These are phyloP conservation scores for Flabesymbios commensalis DNA, from an alignment of 2,888 invertebrate species.

Conservation along the genomic window DNA sequence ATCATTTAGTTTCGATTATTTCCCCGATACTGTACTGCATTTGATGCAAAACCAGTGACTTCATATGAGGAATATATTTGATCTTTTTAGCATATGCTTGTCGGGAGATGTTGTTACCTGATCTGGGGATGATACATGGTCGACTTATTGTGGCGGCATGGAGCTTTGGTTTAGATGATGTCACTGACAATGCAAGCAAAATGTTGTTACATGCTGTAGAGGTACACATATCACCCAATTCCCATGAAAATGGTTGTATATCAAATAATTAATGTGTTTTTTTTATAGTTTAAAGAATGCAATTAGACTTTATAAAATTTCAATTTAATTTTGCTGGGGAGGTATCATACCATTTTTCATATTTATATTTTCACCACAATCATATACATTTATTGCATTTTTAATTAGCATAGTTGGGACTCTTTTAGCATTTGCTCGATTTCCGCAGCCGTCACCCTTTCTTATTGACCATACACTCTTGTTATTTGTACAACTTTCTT, in stretches of 20 bases:
- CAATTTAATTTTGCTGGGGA: not conserved
- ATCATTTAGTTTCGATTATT: too few species aligned
- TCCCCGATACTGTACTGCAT: too few species aligned
- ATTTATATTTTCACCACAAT: too few species aligned
- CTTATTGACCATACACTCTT: too few species aligned
- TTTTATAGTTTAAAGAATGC: not conserved
- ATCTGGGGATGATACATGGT: slow-evolving; percentile 80
- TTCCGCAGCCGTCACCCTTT: too few species aligned
- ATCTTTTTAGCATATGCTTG: slow-evolving; percentile 64
- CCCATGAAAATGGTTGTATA: not conserved
- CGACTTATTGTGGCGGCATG: slow-evolving; percentile 84
- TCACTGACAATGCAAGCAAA: slow-evolving; percentile 80
- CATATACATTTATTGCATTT: too few species aligned
- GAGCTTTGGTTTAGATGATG: slow-evolving; percentile 81
- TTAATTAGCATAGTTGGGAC: too few species aligned
- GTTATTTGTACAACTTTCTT: too few species aligned
- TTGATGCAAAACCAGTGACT: too few species aligned
- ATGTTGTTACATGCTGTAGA: slow-evolving; percentile 81
- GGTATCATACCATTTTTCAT: too few species aligned
- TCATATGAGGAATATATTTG: too few species aligned
- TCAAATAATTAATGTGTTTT: not conserved
- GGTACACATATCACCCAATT: slow-evolving; percentile 51
- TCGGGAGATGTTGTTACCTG: slow-evolving; percentile 81
- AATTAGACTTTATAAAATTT: not conserved
- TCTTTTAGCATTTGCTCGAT: too few species aligned